A percentile compares a stretch with the other conserved stretches of the same genome.
Evolutionary conservation across 1,140 invertebrate species (phyloP).

Genomic region (Drosophila virilis): DNA sequence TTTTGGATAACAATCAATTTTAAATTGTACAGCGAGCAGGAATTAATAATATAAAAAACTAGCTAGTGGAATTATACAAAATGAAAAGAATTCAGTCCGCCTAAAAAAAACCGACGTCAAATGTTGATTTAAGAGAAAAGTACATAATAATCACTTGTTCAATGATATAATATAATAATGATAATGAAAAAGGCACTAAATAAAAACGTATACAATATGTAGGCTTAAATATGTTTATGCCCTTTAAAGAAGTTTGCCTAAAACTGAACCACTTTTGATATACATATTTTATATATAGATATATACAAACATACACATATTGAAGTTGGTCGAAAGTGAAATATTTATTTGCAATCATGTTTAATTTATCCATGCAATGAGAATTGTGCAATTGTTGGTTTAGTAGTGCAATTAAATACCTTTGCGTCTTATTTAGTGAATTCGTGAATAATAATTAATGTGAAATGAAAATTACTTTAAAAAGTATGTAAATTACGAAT

Average conservation of each 20-base stretch:
- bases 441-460: constrained; percentile 66
- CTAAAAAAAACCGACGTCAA: constrained; percentile 36
- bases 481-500: constrained; percentile 47
- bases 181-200: constrained; percentile 61
- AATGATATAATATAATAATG: constrained; percentile 13
- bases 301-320: constrained; percentile 46
- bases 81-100: constrained; percentile 20
- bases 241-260: constrained; percentile 39
- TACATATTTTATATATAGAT: constrained; percentile 48
- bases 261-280: constrained; percentile 71
- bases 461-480: constrained; percentile 61
- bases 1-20: constrained; percentile 73
- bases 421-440: constrained; percentile 73
- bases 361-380: constrained; percentile 54
- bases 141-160: constrained; percentile 61
- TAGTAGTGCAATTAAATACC: constrained; percentile 56
- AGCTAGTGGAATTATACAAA: constrained; percentile 65
- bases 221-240: constrained; percentile 63
- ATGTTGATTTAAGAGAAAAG: constrained; percentile 71
- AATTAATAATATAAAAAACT: constrained; percentile 35
- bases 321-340: constrained; percentile 45
- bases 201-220: constrained; percentile 57
- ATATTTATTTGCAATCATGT: constrained; percentile 65
- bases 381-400: constrained; percentile 68
- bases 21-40: constrained; percentile 39